Evolutionary conservation across 2,113 vertebrate genomes (phyloP), one percentile per base, ranked within the genome.

Genomic region (Microcebus jonahi): DNA sequence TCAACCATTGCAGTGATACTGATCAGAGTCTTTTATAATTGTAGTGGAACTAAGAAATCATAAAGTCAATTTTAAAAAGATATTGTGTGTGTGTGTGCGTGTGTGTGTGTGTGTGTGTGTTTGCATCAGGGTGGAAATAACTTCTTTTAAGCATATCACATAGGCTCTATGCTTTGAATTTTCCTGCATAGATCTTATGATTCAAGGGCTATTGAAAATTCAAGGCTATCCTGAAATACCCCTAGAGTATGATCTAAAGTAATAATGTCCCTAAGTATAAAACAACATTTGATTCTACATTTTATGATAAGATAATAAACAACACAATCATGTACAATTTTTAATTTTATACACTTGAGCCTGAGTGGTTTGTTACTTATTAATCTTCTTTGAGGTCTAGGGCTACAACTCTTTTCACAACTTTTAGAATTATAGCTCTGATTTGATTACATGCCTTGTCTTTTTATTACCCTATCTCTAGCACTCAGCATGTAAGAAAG

Each of bases 371-470:
- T 94, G 8, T 77, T 88, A 25, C 25, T 81, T 42, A 34, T 34
- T 67, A 86, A 91, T 91, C 59, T 94, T 96, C 61, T 93, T 45
- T 21, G 25, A 93, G 57, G 63, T 85, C 34, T 65, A 88, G 7
- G 25, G 82, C 89, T 85, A 73, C 42, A 95, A 86, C 1, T 76
- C 10, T 91, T 83, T 96, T 90, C 36, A 63, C 15, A 82, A 79
- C 77, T 73, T 96, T 77, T 89, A 86, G 59, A 96, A 95, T 97
- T 71, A 42, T 18, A 95, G 11, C 55, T 93, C 67, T 80, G 59
- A 77, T 91, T 88, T 96, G 89, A 93, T 89, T 81, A 53, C 6
- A 57, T 86, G 77, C 50, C 48, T 94, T 85, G 1, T 94, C 45
- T 82, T 97, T 75, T 94, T 95, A 84, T 94, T 88, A 77, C 48